Evolutionary conservation across 2,888 invertebrate genomes (phyloP), one percentile per base, ranked within the genome.

Genomic region (Azorinus chamasolen): DNA sequence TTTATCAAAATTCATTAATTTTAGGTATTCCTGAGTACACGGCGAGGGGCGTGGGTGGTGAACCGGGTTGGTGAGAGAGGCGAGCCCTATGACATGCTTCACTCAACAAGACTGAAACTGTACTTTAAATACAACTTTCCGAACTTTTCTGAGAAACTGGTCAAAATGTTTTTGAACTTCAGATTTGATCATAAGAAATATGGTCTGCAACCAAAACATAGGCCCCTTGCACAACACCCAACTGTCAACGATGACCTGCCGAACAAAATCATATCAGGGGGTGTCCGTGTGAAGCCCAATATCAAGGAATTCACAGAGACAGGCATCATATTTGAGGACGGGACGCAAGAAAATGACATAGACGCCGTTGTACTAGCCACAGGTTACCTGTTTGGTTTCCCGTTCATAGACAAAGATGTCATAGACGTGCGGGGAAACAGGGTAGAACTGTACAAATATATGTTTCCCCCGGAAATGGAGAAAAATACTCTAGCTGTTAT

Each of bases 301-400:
- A 78, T 91, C 2, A 80, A 84, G 53, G 59, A 80, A 18, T 84
- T 91, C 57, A 91, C 90, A 0, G 79, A 83, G 41, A 88, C 82
- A 0, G 89, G 89, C 0, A 89, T 90, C 1, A 80, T 89, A 62
- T 92, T 92, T 77, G 86, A 79, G 24, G 91, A 92, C 62, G 32
- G 32, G 32, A 32, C 4, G 10, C 32, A 32, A 32, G 32, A 32
- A 32, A 10, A 32, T 32, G 32, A 32, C 32, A 32, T 91, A n/a
- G 93, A 93, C 71, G 87, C 85, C 18, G 88, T 93, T 4, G 72
- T 93, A 16, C 61, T 92, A 76, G 92, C 92, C 1, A 92, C 94
- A 32, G 92, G 90, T 0, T 94, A 94, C 84, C 87, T 86, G 2
- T 93, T 94, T 78, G 92, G 90, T 0, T 93, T 93, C 81, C 93